A percentile compares a stretch with the other conserved stretches of the same genome.
Evolutionary conservation across 2,888 invertebrate species (phyloP).

Genomic region (Pristionchus entomophagus): DNA sequence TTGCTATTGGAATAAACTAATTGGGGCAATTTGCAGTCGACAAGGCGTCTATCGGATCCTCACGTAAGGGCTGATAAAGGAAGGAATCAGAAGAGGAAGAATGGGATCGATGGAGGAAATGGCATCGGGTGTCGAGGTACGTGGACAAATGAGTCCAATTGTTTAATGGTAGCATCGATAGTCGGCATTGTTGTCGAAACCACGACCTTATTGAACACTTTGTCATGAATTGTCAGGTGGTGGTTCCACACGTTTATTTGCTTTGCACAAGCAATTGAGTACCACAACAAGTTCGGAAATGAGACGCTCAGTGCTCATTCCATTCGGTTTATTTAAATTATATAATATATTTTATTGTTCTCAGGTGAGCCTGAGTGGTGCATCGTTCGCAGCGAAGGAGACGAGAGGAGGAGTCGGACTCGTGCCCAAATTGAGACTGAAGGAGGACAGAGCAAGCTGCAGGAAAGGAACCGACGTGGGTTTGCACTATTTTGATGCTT

Average conservation of each 20-base stretch:
- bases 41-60: slow-evolving; percentile 15
- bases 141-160: too few relatives aligned
- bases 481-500: not conserved
- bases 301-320: too few relatives aligned
- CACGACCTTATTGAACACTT: too few relatives aligned
- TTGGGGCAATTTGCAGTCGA: not conserved
- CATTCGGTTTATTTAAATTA: not conserved
- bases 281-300: too few relatives aligned
- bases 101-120: slow-evolving; percentile 35
- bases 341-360: not conserved
- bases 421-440: slow-evolving; percentile 13
- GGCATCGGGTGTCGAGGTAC: slow-evolving; percentile 28
- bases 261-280: too few relatives aligned
- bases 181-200: too few relatives aligned
- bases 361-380: not conserved
- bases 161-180: too few relatives aligned
- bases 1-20: not conserved
- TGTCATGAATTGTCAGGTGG: too few relatives aligned
- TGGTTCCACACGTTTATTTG: too few relatives aligned
- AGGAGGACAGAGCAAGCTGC: not conserved
- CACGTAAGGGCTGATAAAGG: not conserved
- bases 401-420: not conserved
- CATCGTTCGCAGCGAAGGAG: not conserved
- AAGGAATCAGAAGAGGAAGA: not conserved
- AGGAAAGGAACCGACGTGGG: slow-evolving; percentile 6